A percentile compares a stretch with the other conserved stretches of the same genome.
These are phyloP conservation scores for Argynnis bischoffii DNA, from an alignment of 2,888 invertebrate genomes.

Conservation along the genomic window DNA sequence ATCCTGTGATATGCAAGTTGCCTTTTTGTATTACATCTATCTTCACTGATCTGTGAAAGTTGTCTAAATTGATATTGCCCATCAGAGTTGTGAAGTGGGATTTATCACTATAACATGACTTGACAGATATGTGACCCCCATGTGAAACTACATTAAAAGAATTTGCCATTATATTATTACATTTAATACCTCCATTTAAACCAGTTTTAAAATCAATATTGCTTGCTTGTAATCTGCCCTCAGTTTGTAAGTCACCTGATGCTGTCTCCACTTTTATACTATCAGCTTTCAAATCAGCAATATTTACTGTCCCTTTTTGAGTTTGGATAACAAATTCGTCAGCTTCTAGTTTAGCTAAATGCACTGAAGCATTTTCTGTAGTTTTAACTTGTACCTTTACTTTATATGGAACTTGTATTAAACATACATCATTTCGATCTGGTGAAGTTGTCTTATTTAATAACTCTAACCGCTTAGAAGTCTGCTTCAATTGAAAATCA, in stretches of 20 bases:
- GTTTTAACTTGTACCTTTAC: constrained; percentile 72
- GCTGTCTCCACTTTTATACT: constrained; percentile 68
- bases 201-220: constrained; percentile 74
- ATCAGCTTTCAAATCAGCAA: constrained; percentile 68
- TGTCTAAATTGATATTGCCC: constrained; percentile 69
- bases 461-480: constrained; percentile 72
- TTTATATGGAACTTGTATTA: constrained; percentile 76
- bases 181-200: constrained; percentile 60
- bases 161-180: constrained; percentile 75
- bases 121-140: constrained; percentile 68
- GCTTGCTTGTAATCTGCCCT: constrained; percentile 67
- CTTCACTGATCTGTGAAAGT: constrained; percentile 66
- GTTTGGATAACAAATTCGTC: constrained; percentile 74
- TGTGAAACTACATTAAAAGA: constrained; percentile 65
- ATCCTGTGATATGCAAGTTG: constrained; percentile 71
- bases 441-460: constrained; percentile 69
- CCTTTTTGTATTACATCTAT: constrained; percentile 77
- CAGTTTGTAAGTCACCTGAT: constrained; percentile 63
- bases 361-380: constrained; percentile 71
- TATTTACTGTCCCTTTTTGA: constrained; percentile 65
- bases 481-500: constrained; percentile 77
- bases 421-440: constrained; percentile 71
- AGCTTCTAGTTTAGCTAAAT: constrained; percentile 68
- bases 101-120: constrained; percentile 69
- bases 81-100: constrained; percentile 75